Evolutionary conservation across 2,113 vertebrate species (phyloP).

Genomic region (Macroglossus sobrinus): DNA sequence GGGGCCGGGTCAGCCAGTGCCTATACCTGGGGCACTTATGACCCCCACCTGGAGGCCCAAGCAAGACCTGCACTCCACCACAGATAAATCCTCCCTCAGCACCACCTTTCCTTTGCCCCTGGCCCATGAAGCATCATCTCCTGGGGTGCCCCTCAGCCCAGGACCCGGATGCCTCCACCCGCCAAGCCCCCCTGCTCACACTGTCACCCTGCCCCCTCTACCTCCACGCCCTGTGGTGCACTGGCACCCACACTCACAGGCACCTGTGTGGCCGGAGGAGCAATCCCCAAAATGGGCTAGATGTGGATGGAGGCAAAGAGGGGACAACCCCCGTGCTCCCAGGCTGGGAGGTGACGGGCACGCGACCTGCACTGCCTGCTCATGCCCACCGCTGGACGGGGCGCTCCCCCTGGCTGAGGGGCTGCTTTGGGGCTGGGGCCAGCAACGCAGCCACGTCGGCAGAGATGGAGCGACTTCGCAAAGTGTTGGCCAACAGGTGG

Average conservation of each 20-base stretch:
- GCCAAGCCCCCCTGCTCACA: background rate
- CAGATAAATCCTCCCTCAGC: background rate
- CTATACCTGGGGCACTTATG: background rate
- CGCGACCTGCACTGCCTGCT: accelerated
- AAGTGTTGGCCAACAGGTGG: background rate
- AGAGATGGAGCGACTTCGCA: background rate
- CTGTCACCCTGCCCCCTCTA: accelerated
- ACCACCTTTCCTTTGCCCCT: accelerated
- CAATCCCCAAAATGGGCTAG: background rate
- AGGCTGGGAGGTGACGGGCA: background rate
- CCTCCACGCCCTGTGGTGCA: background rate
- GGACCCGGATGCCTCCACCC: background rate
- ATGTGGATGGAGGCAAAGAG: background rate
- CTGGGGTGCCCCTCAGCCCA: background rate
- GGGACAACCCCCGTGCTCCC: background rate
- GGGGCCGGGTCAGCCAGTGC: background rate
- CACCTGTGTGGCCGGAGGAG: background rate
- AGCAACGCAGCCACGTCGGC: background rate
- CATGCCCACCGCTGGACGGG: background rate
- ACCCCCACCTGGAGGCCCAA: accelerated
- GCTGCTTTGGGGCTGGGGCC: background rate
- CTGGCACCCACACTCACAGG: background rate
- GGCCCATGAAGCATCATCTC: background rate
- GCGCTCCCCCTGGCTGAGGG: accelerated
- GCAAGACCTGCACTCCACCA: background rate